Evolutionary conservation across 2,797 vertebrate genomes (phyloP), one percentile per base, ranked within the genome.

Genomic region (Tokudaia muenninki): DNA sequence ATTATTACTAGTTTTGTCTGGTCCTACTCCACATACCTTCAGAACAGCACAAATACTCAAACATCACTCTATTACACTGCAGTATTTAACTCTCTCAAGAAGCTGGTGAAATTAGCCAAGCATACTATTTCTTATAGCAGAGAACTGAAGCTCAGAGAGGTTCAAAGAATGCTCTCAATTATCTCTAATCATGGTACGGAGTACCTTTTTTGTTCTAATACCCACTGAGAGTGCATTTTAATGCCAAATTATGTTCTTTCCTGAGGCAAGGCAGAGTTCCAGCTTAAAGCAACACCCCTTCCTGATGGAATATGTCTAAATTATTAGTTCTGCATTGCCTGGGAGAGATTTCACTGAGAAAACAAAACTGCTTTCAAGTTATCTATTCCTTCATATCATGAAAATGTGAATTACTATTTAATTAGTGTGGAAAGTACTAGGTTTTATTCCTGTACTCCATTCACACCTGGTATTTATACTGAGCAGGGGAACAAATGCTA

Each of bases 401-500:
- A 74, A 97, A 96, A 97, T 78, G 79, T 59, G 92, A 98, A 37
- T 57, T 75, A 17, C 92, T 87, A 84, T 44, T 83, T 97, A 90
- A 94, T 93, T 63, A 94, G 80, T n/a, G 47, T 22, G 24, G 37
- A 80, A 88, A 86, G 87, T 50, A 52, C 7, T 83, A 29, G 47
- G 29, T 94, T 98, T 96, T 80, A 26, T 96, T 97, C 80, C 79
- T 83, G 59, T 87, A 94, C 93, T 96, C 41, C 47, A 57, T 94
- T 98, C 61, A 90, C 91, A 98, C 91, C 31, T 98, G 92, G 75
- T 8, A 57, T 98, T 98, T 98, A 92, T 96, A 97, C 96, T 96
- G 63, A 92, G 47, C 17, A 91, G 22, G 41, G 63, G 34, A 98
- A 93, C 91, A 98, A 96, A 88, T 97, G 95, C 78, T 94, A 94